These are phyloP conservation scores for Mus spicilegus DNA, from an alignment of 2,113 vertebrate species.

Conservation along the genomic window DNA sequence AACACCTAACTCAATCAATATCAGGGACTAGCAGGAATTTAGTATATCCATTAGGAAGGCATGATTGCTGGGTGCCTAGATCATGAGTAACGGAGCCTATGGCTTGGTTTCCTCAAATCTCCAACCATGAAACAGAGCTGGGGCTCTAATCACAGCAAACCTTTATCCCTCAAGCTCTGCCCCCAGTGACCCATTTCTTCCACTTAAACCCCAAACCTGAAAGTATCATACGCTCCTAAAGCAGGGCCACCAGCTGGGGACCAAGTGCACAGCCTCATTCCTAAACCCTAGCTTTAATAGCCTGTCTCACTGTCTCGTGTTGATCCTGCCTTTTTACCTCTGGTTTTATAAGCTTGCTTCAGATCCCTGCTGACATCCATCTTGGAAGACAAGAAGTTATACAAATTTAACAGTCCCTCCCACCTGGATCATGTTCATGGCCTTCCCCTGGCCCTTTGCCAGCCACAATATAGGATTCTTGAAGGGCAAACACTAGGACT, in stretches of 20 bases:
- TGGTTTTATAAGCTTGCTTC: neutral
- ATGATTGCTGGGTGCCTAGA: neutral
- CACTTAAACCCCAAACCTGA: neutral
- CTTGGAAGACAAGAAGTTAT: neutral
- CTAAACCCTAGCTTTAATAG: neutral
- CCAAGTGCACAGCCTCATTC: neutral
- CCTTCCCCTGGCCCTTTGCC: neutral
- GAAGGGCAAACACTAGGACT: rapidly evolving
- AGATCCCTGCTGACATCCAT: neutral
- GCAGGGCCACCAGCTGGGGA: neutral
- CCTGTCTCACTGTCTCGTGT: neutral
- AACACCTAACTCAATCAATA: neutral
- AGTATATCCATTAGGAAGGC: neutral
- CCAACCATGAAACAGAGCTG: neutral
- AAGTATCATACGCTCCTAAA: neutral
- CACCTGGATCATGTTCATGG: rapidly evolving
- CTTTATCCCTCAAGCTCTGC: neutral
- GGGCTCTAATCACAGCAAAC: neutral
- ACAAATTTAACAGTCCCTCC: neutral
- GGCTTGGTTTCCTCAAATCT: neutral
- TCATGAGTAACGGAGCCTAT: neutral
- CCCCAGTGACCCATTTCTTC: neutral
- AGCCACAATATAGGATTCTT: neutral
- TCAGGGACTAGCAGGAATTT: neutral
- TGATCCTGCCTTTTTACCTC: neutral